Evolutionary conservation across 2,888 invertebrate species (phyloP).

Genomic region (Oligia fasciuncula): DNA sequence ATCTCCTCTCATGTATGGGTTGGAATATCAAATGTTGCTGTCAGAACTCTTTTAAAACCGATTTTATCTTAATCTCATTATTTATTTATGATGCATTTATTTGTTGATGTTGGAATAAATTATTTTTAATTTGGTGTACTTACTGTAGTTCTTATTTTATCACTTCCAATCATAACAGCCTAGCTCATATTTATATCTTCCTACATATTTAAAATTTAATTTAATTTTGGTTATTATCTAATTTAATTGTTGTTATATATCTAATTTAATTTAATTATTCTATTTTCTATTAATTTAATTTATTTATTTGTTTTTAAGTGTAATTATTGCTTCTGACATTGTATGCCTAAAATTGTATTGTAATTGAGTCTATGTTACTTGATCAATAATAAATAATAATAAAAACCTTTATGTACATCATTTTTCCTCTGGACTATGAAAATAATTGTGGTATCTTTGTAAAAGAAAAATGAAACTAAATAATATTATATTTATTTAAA

Average conservation of each 20-base stretch:
- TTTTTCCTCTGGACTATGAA: background rate
- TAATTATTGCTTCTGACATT: too few species aligned
- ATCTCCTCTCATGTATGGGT: slow-evolving; percentile 87
- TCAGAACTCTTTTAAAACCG: slow-evolving; percentile 84
- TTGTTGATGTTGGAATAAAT: slow-evolving; percentile 47
- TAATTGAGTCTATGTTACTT: too few species aligned
- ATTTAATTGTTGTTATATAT: too few species aligned
- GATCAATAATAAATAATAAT: too few species aligned
- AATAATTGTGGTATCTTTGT: background rate
- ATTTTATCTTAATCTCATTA: slow-evolving; percentile 68
- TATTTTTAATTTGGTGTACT: slow-evolving; percentile 20
- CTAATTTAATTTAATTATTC: too few species aligned
- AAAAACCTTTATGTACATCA: background rate
- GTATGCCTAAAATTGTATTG: too few species aligned
- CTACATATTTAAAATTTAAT: background rate
- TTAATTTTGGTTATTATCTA: too few species aligned
- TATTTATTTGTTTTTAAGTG: too few species aligned
- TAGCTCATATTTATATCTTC: background rate
- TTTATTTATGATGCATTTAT: slow-evolving; percentile 34
- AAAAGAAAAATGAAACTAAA: slow-evolving; percentile 23
- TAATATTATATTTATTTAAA: slow-evolving; percentile 68
- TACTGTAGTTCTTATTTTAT: background rate
- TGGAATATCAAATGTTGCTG: slow-evolving; percentile 84
- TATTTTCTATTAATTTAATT: too few species aligned
- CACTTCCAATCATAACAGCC: background rate